Conservation (phyloP, 92 coral and sea anemone genomes). For the Umimayanthus chanpuru region DNA sequence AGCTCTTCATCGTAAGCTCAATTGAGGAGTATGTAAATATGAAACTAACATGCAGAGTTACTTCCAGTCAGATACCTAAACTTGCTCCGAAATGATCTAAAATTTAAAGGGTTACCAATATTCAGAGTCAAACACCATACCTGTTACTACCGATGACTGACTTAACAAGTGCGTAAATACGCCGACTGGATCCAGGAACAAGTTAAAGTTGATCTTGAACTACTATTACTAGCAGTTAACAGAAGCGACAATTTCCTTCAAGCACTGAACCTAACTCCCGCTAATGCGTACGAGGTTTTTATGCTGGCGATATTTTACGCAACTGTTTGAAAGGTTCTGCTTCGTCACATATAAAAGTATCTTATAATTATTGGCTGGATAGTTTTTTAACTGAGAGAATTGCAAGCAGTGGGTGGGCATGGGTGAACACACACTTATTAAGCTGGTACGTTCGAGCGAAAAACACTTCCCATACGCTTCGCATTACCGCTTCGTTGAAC, state of each 20-base stretch:
- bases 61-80: neutral
- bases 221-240: no score
- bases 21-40: neutral
- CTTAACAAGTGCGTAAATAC: neutral
- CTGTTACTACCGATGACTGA: neutral
- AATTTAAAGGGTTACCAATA: neutral
- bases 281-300: neutral
- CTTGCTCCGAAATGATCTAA: neutral
- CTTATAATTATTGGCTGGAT: neutral
- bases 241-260: neutral
- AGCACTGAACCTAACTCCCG: neutral
- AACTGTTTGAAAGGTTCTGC: neutral
- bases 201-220: neutral
- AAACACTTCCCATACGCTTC: neutral
- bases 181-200: no score
- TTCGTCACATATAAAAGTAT: neutral
- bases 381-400: neutral
- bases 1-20: no score
- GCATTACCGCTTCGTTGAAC: constrained; percentile 7
- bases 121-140: neutral
- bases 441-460: neutral
- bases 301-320: neutral
- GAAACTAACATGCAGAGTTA: neutral
- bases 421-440: neutral
- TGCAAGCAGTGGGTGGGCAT: constrained; percentile 2